A percentile compares a stretch with the other conserved stretches of the same genome.
These are phyloP conservation scores for Cephus cinctus DNA, from an alignment of 1,140 invertebrate species.

Conservation along the genomic window DNA sequence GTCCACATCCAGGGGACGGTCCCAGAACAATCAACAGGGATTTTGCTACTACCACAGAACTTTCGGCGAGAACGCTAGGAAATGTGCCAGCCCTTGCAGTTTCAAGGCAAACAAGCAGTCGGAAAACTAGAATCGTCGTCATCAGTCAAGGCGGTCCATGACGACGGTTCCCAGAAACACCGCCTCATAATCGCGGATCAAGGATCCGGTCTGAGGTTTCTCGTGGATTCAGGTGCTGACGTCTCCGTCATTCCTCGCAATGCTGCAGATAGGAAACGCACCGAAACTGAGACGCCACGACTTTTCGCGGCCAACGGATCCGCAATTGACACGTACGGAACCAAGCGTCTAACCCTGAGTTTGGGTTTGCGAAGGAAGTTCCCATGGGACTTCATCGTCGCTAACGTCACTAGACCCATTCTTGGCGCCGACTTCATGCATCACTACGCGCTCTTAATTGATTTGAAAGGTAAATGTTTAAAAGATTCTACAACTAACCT, in stretches of 20 bases:
- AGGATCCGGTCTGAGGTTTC: background rate
- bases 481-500: conserved; percentile 24
- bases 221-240: conserved; percentile 15
- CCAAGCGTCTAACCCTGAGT: conserved; percentile 9
- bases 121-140: conserved; percentile 15
- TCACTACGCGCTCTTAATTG: conserved; percentile 33
- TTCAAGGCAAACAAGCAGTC: conserved; percentile 2
- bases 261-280: too few relatives aligned
- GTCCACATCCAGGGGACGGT: too few relatives aligned
- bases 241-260: conserved; percentile 12
- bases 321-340: conserved; percentile 21
- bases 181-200: conserved; percentile 7
- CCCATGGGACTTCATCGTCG: conserved; percentile 28
- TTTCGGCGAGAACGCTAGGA: conserved; percentile 11
- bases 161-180: background rate
- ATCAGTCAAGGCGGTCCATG: conserved; percentile 4
- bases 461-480: conserved; percentile 24
- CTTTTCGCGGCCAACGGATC: conserved; percentile 19
- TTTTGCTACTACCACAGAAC: conserved; percentile 11
- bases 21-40: too few relatives aligned
- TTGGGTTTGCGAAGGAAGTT: conserved; percentile 19
- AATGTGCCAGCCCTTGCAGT: conserved; percentile 10
- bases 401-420: conserved; percentile 23
- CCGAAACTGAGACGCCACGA: background rate
- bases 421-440: conserved; percentile 37